A percentile compares a stretch with the other conserved stretches of the same genome.
These are phyloP conservation scores for Halyomorpha halys DNA, from an alignment of 1,140 invertebrate genomes.

Conservation along the genomic window DNA sequence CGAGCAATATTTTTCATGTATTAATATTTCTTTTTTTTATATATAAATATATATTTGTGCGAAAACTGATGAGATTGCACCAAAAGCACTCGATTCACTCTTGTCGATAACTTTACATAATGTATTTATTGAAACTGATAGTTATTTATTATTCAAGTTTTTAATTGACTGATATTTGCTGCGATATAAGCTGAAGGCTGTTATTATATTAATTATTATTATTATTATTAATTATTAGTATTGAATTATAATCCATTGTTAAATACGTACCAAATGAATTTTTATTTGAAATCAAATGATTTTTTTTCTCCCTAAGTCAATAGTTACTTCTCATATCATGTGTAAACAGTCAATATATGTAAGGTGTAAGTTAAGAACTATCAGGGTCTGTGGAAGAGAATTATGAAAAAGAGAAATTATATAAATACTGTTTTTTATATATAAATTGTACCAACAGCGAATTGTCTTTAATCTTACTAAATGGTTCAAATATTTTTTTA, in stretches of 20 bases:
- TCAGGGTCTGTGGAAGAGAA: too few relatives aligned
- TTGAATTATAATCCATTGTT: not conserved
- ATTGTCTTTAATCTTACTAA: too few relatives aligned
- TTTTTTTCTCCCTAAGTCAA: not conserved
- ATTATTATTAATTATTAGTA: constrained; percentile 6
- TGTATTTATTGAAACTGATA: too few relatives aligned
- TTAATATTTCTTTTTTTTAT: not conserved
- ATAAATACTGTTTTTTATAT: too few relatives aligned
- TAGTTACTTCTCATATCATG: constrained; percentile 3
- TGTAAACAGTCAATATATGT: not conserved
- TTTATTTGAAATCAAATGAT: not conserved
- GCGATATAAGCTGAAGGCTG: constrained; percentile 11
- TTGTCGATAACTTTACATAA: too few relatives aligned
- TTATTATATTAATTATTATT: constrained; percentile 8
- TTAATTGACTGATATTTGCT: constrained; percentile 9
- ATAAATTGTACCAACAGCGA: too few relatives aligned
- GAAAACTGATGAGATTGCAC: not conserved
- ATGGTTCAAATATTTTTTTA: too few relatives aligned
- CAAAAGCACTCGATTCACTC: not conserved
- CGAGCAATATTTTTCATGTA: not conserved
- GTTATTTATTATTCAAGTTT: not conserved
- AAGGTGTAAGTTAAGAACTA: not conserved
- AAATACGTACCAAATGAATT: not conserved
- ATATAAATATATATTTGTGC: not conserved
- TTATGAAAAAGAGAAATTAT: too few relatives aligned